Evolutionary conservation across 2,113 vertebrate genomes (phyloP).

Genomic region (Dicerorhinus sumatrensis): DNA sequence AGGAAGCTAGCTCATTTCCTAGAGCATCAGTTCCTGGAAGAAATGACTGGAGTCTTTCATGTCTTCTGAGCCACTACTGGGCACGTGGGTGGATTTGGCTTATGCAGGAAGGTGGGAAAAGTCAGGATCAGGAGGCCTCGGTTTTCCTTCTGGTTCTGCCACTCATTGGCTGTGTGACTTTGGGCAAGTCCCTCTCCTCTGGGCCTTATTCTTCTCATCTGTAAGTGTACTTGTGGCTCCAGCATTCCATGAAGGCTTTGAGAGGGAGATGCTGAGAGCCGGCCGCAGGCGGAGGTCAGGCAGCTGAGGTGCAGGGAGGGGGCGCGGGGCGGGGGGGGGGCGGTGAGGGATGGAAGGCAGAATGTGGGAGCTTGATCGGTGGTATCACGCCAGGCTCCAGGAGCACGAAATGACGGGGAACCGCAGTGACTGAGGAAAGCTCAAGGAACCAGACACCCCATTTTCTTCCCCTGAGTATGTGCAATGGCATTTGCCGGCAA

Average conservation of each 20-base stretch:
- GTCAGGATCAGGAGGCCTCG: not conserved
- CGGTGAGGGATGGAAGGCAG: not conserved
- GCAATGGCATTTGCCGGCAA: not conserved
- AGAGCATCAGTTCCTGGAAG: not conserved
- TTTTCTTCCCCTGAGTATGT: not conserved
- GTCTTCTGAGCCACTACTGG: not conserved
- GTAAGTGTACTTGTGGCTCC: not conserved
- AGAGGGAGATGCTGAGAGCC: not conserved
- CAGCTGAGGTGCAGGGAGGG: not conserved
- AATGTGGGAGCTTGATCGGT: not conserved
- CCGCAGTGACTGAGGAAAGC: not conserved
- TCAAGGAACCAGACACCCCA: not conserved
- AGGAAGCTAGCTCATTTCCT: slow-evolving; percentile 38
- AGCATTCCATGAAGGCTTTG: not conserved
- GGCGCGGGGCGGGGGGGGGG: too few relatives aligned
- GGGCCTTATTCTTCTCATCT: not conserved
- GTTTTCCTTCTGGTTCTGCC: not conserved
- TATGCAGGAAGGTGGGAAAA: not conserved
- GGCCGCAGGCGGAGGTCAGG: not conserved
- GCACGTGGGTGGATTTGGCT: not conserved
- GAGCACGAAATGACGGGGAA: not conserved
- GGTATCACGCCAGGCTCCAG: not conserved
- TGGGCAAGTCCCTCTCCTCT: not conserved
- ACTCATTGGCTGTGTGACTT: not conserved
- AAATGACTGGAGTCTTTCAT: not conserved